A percentile compares a stretch with the other conserved stretches of the same genome.
phyloP scores from a whole-genome alignment of 2,888 invertebrate species.

The Belgica antarctica region DNA sequence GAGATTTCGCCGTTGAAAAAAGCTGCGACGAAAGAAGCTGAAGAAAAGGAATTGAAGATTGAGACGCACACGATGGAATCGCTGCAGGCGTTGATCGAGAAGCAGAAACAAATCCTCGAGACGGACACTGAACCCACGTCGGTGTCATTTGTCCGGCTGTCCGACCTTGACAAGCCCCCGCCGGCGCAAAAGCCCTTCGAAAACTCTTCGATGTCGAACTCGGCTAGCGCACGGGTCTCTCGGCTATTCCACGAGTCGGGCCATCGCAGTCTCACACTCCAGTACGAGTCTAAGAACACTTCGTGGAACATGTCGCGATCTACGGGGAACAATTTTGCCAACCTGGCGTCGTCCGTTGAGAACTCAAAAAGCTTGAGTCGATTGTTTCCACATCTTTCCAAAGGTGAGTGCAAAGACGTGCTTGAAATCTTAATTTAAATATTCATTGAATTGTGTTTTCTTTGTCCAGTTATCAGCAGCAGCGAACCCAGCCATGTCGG shows the following conservation, averaged over 20 bases:
- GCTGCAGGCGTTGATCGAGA: constrained; percentile 52
- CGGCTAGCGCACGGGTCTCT: constrained; percentile 53
- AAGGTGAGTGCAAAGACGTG: constrained; percentile 52
- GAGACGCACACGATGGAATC: constrained; percentile 52
- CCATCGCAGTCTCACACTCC: constrained; percentile 29
- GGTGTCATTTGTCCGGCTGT: constrained; percentile 68
- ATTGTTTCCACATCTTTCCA: constrained; percentile 63
- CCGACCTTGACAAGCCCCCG: constrained; percentile 71
- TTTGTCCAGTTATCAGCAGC: constrained; percentile 51
- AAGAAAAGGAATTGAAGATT: constrained; percentile 45
- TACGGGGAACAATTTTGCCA: constrained; percentile 55
- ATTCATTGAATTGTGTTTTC: not conserved
- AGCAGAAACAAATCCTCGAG: constrained; percentile 54
- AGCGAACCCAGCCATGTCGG: constrained; percentile 54
- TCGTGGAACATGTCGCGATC: constrained; percentile 60
- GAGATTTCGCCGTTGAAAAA: constrained; percentile 55
- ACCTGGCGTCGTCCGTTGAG: constrained; percentile 61
- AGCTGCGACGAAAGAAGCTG: constrained; percentile 30
- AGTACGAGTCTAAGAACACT: constrained; percentile 46
- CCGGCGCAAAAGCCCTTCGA: constrained; percentile 25
- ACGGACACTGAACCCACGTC: constrained; percentile 54
- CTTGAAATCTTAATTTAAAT: not conserved
- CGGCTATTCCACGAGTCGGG: constrained; percentile 51
- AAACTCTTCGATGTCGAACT: constrained; percentile 51
- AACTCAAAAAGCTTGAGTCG: constrained; percentile 61